Conservation (phyloP, 2,113 vertebrate genomes). For the Muntiacus muntjak region DNA sequence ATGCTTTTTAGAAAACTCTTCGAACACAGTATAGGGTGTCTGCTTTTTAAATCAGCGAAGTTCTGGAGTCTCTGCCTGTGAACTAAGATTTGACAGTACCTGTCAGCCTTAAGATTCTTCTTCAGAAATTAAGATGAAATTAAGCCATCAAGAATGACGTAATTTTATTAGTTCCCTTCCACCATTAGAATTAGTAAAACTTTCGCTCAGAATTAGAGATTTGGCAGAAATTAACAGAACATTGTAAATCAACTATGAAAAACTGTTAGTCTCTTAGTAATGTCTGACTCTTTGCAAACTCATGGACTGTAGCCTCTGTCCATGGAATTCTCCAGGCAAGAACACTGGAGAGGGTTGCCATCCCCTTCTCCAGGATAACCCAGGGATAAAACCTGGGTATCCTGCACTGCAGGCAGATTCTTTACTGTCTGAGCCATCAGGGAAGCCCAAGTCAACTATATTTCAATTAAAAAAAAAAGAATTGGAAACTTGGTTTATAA, state of each 20-base stretch:
- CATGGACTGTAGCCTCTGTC: neutral
- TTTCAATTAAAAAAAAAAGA: neutral
- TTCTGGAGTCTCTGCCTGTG: neutral
- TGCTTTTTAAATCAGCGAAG: neutral
- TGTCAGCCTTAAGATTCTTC: neutral
- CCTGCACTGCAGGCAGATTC: neutral
- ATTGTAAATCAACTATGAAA: neutral
- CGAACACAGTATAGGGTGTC: neutral
- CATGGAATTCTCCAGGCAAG: neutral
- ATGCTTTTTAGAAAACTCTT: neutral
- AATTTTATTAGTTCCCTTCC: neutral
- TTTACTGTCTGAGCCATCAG: neutral
- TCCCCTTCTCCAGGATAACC: neutral
- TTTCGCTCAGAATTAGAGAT: neutral
- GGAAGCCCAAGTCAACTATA: neutral
- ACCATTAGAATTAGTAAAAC: neutral
- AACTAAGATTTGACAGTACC: neutral
- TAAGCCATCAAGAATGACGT: neutral
- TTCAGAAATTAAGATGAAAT: neutral
- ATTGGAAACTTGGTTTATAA: neutral
- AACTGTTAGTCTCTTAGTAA: neutral
- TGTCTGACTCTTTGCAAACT: neutral
- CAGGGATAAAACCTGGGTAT: neutral
- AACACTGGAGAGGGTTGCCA: neutral
- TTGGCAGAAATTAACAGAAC: neutral